Conservation (phyloP, 2,113 vertebrate genomes). For the Alligator sinensis region DNA sequence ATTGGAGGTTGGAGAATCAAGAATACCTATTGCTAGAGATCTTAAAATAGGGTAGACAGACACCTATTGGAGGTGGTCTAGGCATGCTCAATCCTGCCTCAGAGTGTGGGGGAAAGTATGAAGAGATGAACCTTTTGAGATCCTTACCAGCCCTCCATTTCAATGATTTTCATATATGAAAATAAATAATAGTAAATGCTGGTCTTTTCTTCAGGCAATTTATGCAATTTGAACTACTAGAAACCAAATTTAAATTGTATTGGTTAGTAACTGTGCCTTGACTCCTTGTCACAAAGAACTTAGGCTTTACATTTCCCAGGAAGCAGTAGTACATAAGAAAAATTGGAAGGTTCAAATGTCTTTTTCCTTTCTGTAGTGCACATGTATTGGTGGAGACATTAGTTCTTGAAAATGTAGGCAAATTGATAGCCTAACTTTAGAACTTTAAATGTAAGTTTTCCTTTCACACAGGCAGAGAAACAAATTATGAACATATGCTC, state of each 20-base stretch:
- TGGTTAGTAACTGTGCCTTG: not conserved
- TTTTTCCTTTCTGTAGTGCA: not conserved
- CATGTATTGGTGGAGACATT: not conserved
- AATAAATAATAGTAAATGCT: too few relatives aligned
- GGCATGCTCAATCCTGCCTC: too few relatives aligned
- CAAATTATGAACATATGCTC: not conserved
- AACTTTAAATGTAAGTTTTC: not conserved
- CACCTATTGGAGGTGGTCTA: too few relatives aligned
- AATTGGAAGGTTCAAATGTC: not conserved
- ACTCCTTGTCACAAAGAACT: not conserved
- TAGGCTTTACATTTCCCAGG: not conserved
- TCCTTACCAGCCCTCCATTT: too few relatives aligned
- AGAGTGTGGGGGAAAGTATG: too few relatives aligned
- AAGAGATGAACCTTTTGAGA: too few relatives aligned
- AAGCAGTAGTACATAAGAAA: not conserved
- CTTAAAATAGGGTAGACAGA: too few relatives aligned
- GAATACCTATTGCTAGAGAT: too few relatives aligned
- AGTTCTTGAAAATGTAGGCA: not conserved
- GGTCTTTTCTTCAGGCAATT: too few relatives aligned
- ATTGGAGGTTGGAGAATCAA: too few relatives aligned
- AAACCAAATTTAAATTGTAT: not conserved
- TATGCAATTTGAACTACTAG: not conserved
- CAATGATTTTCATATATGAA: too few relatives aligned
- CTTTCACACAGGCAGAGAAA: not conserved
- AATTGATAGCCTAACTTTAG: not conserved